phyloP scores from a whole-genome alignment of 1,140 invertebrate species.

The Druon quercuslanigerum region DNA sequence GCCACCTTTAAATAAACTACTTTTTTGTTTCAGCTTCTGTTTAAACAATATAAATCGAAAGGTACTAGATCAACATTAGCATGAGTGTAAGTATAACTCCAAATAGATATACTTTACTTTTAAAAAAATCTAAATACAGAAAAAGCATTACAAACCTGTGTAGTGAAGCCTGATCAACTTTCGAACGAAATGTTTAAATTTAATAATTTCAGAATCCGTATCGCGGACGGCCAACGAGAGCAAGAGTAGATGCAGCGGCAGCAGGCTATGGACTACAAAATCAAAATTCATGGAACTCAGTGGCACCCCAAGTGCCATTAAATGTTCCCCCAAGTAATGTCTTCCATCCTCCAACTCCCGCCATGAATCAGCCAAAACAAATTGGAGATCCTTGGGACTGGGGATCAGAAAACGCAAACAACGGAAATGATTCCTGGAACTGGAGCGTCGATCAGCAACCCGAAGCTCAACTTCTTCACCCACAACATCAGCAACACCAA shows the following conservation, averaged over 20 bases:
- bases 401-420: constrained; percentile 60
- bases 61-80: constrained; percentile 51
- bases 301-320: constrained; percentile 47
- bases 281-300: constrained; percentile 65
- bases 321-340: constrained; percentile 46
- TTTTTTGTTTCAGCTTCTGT: constrained; percentile 59
- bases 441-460: constrained; percentile 70
- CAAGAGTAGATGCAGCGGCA: constrained; percentile 56
- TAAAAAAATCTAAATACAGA: not conserved
- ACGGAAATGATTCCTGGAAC: constrained; percentile 71
- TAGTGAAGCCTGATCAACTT: not conserved
- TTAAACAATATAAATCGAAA: constrained; percentile 50
- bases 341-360: constrained; percentile 47
- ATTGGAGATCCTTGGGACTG: constrained; percentile 66
- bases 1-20: constrained; percentile 30
- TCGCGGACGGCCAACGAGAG: constrained; percentile 62
- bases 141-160: constrained; percentile 12
- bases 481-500: constrained; percentile 54
- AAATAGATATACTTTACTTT: constrained; percentile 1
- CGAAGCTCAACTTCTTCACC: constrained; percentile 51
- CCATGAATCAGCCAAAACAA: constrained; percentile 60
- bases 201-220: constrained; percentile 68
- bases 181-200: constrained; percentile 25
- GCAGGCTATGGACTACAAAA: constrained; percentile 64
- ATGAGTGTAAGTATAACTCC: constrained; percentile 67